Base-by-base conservation (phyloP, 2,888 invertebrate genomes). In the Brenthis daphne region DNA sequence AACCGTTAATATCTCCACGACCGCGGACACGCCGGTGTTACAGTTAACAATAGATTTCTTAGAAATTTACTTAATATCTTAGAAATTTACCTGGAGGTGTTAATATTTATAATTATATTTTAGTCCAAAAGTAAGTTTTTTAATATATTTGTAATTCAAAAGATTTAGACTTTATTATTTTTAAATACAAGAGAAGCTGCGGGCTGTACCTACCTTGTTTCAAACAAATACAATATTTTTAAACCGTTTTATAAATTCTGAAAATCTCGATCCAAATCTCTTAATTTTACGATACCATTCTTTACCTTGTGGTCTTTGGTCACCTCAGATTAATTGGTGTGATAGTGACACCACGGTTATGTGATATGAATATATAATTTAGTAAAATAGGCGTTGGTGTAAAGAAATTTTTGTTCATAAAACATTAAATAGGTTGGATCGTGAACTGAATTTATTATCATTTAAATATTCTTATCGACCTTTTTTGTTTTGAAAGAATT, bases 281-380 rank as follows among this genome's bases (percentile, higher is more conserved):
- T 54, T 54, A 70, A 47, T 73, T 77, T 77, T 77, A 79, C 77
- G 75, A 74, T 74, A 76, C 75, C 74, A 79, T 80, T 75, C 72
- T 71, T 68, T 63, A 68, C n/a, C 53, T 63, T 68, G 57, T 77
- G 54, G 48, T 54, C 63, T 61, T 68, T 69, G 73, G 70, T 73
- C 58, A 65, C 64, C 69, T 70, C 64, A 80, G 81, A 83, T 83
- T 77, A 82, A 80, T 80, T 72, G 76, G 63, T 67, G 47, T 66
- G 81, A 81, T 81, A 77, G 76, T 76, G 72, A 79, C 79, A 79
- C 78, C 71, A 70, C 57, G 58, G 72, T 61, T 64, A 74, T 75
- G 74, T 75, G 79, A 74, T 74, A 69, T 33, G 79, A 78, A 77
- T 81, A 77, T 72, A 70, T 75, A 77, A 75, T 73, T 76, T 67